Percentiles rank a stretch among this genome's conserved stretches.
Evolutionary conservation across 2,113 vertebrate genomes (phyloP).

Genomic region (Haemorhous mexicanus): DNA sequence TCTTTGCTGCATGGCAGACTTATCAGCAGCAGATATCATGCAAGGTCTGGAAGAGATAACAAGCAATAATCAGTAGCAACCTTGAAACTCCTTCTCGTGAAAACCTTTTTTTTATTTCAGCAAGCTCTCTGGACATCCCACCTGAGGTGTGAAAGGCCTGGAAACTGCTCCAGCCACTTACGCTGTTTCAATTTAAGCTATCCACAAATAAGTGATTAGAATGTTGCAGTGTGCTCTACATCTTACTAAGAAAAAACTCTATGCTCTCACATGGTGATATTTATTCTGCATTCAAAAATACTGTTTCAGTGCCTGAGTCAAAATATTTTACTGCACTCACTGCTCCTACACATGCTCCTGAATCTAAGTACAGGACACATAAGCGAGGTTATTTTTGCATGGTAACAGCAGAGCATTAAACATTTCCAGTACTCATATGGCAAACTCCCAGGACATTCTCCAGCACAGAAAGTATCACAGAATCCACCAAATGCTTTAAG

Average conservation of each 20-base stretch:
- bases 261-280: background rate
- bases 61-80: background rate
- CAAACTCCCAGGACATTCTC: background rate
- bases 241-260: background rate
- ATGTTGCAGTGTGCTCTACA: background rate
- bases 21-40: background rate
- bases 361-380: background rate
- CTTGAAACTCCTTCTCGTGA: background rate
- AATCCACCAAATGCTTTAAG: background rate
- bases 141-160: constrained; percentile 33
- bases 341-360: background rate
- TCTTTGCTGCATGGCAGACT: background rate
- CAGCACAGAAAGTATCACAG: background rate
- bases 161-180: background rate
- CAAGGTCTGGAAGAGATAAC: constrained; percentile 18
- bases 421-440: background rate
- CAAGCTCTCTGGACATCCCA: constrained; percentile 3
- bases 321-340: background rate
- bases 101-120: background rate
- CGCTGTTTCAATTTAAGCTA: background rate
- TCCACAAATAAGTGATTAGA: background rate
- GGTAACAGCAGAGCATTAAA: background rate
- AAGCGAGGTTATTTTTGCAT: background rate
- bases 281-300: constrained; percentile 1
- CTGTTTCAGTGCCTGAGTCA: background rate